These are phyloP conservation scores for Hermetia illucens DNA, from an alignment of 1,140 invertebrate species.

Conservation along the genomic window DNA sequence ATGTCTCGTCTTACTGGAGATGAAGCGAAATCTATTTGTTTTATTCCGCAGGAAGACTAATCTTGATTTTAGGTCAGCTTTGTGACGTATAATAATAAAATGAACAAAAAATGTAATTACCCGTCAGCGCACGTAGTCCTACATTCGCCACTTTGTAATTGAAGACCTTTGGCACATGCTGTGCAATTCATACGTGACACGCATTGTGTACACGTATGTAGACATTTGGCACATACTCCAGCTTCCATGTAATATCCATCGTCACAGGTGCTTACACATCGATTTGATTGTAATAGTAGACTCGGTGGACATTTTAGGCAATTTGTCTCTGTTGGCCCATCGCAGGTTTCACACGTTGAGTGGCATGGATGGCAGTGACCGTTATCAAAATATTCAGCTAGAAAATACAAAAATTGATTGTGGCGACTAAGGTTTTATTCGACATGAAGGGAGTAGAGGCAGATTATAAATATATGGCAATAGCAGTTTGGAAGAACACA, in stretches of 20 bases:
- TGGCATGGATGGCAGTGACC: slow-evolving; percentile 54
- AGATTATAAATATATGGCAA: too few relatives aligned
- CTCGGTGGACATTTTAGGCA: slow-evolving; percentile 53
- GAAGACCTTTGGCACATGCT: slow-evolving; percentile 51
- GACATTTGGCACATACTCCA: slow-evolving; percentile 54
- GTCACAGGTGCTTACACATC: slow-evolving; percentile 57
- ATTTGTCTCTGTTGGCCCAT: slow-evolving; percentile 45
- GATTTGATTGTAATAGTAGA: slow-evolving; percentile 47
- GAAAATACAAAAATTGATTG: slow-evolving; percentile 10
- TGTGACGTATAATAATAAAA: too few relatives aligned
- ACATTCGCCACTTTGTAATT: slow-evolving; percentile 66
- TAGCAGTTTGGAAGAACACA: too few relatives aligned
- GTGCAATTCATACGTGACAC: slow-evolving; percentile 63
- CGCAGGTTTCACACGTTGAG: slow-evolving; percentile 54
- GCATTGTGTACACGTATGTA: slow-evolving; percentile 63
- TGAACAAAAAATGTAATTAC: slow-evolving; percentile 26
- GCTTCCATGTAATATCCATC: slow-evolving; percentile 53
- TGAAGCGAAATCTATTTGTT: too few relatives aligned
- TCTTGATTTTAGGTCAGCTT: too few relatives aligned
- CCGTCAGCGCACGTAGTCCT: slow-evolving; percentile 53
- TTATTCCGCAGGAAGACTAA: too few relatives aligned
- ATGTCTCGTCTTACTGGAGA: too few relatives aligned
- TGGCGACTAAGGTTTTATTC: too few relatives aligned
- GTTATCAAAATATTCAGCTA: slow-evolving; percentile 54
- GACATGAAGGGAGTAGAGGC: too few relatives aligned